Conservation (phyloP, 23 tunicate genomes). For the Phallusia fumigata region DNA sequence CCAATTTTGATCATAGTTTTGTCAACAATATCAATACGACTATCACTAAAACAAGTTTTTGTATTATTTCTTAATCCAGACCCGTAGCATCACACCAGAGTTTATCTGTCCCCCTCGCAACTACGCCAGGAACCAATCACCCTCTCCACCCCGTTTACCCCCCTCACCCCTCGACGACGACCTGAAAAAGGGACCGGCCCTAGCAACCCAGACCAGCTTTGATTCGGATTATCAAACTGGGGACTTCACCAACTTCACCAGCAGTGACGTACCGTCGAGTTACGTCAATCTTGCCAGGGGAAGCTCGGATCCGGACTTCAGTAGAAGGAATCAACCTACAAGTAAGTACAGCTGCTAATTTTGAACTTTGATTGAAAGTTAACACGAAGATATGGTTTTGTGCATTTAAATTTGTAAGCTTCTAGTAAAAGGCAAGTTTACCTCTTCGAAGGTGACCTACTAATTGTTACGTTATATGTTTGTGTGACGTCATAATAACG, state of each 20-base stretch:
- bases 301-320: constrained; percentile 2
- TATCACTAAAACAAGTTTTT: too few relatives aligned
- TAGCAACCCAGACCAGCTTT: constrained; percentile 56
- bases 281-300: not conserved
- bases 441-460: too few relatives aligned
- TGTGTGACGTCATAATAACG: too few relatives aligned
- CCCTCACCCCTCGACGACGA: constrained; percentile 42
- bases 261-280: constrained; percentile 5
- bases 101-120: constrained; percentile 15
- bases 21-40: too few relatives aligned
- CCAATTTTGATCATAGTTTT: too few relatives aligned
- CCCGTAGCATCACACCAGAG: constrained; percentile 10
- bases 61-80: too few relatives aligned
- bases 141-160: constrained; percentile 37
- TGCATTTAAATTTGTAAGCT: too few relatives aligned
- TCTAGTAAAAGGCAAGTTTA: too few relatives aligned
- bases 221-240: constrained; percentile 88
- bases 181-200: constrained; percentile 45
- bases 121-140: constrained; percentile 11
- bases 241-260: constrained; percentile 21
- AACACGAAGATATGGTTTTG: too few relatives aligned
- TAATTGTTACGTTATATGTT: too few relatives aligned
- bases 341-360: not conserved
- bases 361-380: too few relatives aligned
- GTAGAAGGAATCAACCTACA: not conserved